Conservation (phyloP, 1,140 invertebrate genomes). For the Bombus polaris region DNA sequence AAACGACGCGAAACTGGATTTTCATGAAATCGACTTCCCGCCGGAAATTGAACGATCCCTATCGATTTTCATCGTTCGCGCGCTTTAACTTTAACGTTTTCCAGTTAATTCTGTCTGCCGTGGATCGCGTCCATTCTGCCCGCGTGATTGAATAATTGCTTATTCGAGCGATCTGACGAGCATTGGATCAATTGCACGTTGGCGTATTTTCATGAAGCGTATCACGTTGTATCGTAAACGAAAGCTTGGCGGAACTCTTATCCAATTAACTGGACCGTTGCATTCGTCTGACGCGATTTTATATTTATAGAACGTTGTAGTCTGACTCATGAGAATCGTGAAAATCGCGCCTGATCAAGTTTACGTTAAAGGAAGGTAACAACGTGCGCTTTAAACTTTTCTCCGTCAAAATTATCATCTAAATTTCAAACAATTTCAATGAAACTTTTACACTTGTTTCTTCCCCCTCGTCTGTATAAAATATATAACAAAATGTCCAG, state of each 20-base stretch:
- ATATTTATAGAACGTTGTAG: neutral
- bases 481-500: too few relatives aligned
- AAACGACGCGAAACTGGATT: neutral
- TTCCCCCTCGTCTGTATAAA: too few relatives aligned
- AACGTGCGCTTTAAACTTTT: too few relatives aligned
- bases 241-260: neutral
- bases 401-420: too few relatives aligned
- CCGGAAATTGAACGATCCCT: neutral
- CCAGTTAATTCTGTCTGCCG: conserved; percentile 27
- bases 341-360: too few relatives aligned
- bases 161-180: conserved; percentile 29
- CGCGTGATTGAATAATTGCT: conserved; percentile 55
- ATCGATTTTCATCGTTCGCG: neutral
- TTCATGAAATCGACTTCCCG: neutral
- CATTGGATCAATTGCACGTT: conserved; percentile 23
- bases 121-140: neutral
- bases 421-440: too few relatives aligned
- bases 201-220: conserved; percentile 21
- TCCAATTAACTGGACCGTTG: neutral
- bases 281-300: neutral
- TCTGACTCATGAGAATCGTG: neutral
- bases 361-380: too few relatives aligned
- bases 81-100: neutral
- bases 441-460: too few relatives aligned
- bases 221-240: neutral